Conservation (phyloP, 2,113 vertebrate species). For the Euleptes europaea region DNA sequence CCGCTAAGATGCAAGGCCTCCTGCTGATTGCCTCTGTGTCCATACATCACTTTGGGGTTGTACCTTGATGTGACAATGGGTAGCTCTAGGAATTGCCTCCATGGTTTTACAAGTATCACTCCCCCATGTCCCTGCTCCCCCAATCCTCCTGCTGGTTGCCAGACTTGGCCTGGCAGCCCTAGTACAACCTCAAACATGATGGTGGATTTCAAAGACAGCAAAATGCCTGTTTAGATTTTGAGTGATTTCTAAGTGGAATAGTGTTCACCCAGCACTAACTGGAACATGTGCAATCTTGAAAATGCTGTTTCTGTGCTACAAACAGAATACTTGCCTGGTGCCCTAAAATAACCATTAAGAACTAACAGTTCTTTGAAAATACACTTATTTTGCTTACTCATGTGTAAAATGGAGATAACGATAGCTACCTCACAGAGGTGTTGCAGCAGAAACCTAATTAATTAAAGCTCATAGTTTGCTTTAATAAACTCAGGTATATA, state of each 20-base stretch:
- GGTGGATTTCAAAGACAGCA: too few relatives aligned
- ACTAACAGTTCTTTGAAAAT: not conserved
- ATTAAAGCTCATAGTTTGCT: not conserved
- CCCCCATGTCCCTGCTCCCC: too few relatives aligned
- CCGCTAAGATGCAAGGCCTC: too few relatives aligned
- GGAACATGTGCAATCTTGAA: not conserved
- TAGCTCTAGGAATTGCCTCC: too few relatives aligned
- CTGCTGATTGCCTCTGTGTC: too few relatives aligned
- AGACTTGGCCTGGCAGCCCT: too few relatives aligned
- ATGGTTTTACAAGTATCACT: too few relatives aligned
- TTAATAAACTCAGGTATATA: slow-evolving; percentile 1
- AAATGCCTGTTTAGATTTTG: not conserved
- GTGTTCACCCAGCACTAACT: not conserved
- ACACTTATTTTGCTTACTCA: not conserved
- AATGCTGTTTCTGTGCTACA: not conserved
- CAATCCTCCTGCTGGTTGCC: too few relatives aligned
- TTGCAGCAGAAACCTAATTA: slow-evolving; percentile 7
- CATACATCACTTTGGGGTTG: too few relatives aligned
- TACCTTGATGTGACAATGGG: too few relatives aligned
- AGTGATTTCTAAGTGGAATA: not conserved
- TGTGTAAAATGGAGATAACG: slow-evolving; percentile 2
- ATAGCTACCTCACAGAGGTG: not conserved
- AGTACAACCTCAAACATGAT: too few relatives aligned
- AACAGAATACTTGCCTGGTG: not conserved
- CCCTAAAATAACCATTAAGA: not conserved